phyloP scores from a whole-genome alignment of 2,888 invertebrate genomes.

The Cheilosia urbana region DNA sequence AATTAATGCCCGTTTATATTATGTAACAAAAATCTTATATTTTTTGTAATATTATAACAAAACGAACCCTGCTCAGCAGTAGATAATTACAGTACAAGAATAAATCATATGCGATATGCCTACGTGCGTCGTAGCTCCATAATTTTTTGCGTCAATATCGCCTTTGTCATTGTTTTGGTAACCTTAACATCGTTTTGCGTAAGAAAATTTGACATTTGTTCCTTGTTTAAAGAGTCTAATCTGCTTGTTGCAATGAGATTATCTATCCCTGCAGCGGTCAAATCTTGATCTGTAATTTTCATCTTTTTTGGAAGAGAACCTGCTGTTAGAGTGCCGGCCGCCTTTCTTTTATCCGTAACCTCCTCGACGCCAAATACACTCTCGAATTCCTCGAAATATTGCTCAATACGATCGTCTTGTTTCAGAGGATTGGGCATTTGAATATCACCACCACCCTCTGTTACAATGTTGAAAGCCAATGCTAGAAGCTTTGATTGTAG shows the following conservation, averaged over 20 bases:
- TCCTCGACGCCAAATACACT: conserved; percentile 77
- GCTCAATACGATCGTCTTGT: conserved; percentile 81
- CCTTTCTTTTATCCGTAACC: conserved; percentile 77
- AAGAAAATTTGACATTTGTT: conserved; percentile 34
- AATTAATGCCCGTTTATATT: too few species aligned
- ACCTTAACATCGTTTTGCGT: conserved; percentile 22
- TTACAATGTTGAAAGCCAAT: conserved; percentile 87
- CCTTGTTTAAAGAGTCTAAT: conserved; percentile 42
- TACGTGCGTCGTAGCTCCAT: conserved; percentile 15
- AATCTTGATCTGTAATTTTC: conserved; percentile 76
- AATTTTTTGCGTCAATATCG: conserved; percentile 26
- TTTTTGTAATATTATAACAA: too few species aligned
- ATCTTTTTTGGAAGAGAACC: conserved; percentile 76
- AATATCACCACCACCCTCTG: conserved; percentile 82
- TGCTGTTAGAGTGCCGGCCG: conserved; percentile 46
- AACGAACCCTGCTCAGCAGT: not conserved
- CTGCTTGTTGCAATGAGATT: conserved; percentile 31
- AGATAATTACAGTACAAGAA: not conserved
- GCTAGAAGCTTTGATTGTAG: conserved; percentile 88
- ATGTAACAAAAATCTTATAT: not conserved
- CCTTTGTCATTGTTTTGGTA: conserved; percentile 37
- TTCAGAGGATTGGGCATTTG: conserved; percentile 79
- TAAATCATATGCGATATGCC: not conserved
- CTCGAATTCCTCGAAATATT: conserved; percentile 77
- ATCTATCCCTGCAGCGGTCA: conserved; percentile 52